A percentile compares a stretch with the other conserved stretches of the same genome.
Conservation (phyloP, 2,888 invertebrate genomes). For the Colletes collaris region DNA sequence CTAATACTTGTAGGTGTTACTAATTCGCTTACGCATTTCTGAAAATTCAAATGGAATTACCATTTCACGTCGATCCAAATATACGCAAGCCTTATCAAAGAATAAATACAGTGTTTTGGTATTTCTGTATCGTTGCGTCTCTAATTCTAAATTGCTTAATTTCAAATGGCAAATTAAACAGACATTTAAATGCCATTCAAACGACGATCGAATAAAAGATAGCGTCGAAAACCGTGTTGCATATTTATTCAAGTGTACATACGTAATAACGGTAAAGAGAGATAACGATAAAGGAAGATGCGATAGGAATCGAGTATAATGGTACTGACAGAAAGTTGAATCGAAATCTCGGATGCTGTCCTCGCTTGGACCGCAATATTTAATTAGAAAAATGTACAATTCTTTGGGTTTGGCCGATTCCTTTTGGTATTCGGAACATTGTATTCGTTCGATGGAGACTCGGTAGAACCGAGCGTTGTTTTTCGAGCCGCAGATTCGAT, state of each 20-base stretch:
- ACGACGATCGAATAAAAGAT: not conserved
- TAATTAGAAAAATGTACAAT: too few relatives aligned
- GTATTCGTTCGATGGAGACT: not conserved
- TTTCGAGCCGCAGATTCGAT: constrained; percentile 39
- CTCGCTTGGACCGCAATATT: not conserved
- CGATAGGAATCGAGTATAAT: not conserved
- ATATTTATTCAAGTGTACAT: not conserved
- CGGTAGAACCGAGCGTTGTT: not conserved
- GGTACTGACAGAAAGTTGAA: not conserved
- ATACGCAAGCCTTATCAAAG: constrained; percentile 33
- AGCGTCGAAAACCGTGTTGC: not conserved
- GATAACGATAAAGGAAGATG: too few relatives aligned
- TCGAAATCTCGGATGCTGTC: too few relatives aligned
- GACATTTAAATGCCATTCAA: not conserved
- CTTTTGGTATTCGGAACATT: not conserved
- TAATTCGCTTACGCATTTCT: constrained; percentile 39
- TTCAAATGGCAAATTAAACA: constrained; percentile 6
- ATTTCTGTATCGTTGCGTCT: not conserved
- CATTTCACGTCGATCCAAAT: constrained; percentile 35
- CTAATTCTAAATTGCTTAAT: constrained; percentile 8
- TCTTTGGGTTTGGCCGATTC: too few relatives aligned
- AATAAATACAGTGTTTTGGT: constrained; percentile 33
- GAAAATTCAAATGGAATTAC: constrained; percentile 33
- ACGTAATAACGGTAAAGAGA: not conserved
- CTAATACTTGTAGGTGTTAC: constrained; percentile 4